Evolutionary conservation across 2,888 invertebrate species (phyloP).

Genomic region (Scrobipalpa atriplicella): DNA sequence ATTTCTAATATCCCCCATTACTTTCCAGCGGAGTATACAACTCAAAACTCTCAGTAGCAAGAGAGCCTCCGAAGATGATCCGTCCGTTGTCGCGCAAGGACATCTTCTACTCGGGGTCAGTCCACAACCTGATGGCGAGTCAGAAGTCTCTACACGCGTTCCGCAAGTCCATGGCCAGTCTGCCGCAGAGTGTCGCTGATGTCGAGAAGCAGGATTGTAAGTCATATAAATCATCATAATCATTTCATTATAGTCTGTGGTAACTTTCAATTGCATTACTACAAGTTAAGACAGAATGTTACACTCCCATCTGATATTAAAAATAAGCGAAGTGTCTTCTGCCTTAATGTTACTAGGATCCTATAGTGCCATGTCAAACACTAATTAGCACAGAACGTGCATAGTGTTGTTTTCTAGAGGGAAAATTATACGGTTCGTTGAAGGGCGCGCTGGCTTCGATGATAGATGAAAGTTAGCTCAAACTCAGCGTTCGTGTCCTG

Average conservation of each 20-base stretch:
- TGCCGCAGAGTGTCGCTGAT: slow-evolving; percentile 87
- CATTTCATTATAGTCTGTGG: no score
- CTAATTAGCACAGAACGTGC: no score
- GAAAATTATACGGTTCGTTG: no score
- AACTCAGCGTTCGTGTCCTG: no score
- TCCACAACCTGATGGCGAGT: slow-evolving; percentile 95
- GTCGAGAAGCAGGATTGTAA: slow-evolving; percentile 87
- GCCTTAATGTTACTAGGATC: no score
- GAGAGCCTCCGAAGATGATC: slow-evolving; percentile 85
- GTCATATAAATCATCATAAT: slow-evolving; percentile 44
- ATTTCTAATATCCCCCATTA: neutral
- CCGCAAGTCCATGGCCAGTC: slow-evolving; percentile 94
- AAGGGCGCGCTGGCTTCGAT: no score
- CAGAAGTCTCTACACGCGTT: slow-evolving; percentile 95
- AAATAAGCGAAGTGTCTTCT: no score
- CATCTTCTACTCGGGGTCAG: slow-evolving; percentile 98
- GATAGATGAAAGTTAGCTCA: no score
- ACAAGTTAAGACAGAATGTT: no score
- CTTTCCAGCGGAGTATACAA: slow-evolving; percentile 68
- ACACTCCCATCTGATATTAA: no score
- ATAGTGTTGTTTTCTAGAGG: neutral
- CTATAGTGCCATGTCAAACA: no score
- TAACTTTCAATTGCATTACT: no score
- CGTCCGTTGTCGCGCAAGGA: slow-evolving; percentile 97
- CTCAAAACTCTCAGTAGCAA: slow-evolving; percentile 85